These are phyloP conservation scores for Elgaria multicarinata DNA, from an alignment of 2,113 vertebrate species.

Conservation along the genomic window DNA sequence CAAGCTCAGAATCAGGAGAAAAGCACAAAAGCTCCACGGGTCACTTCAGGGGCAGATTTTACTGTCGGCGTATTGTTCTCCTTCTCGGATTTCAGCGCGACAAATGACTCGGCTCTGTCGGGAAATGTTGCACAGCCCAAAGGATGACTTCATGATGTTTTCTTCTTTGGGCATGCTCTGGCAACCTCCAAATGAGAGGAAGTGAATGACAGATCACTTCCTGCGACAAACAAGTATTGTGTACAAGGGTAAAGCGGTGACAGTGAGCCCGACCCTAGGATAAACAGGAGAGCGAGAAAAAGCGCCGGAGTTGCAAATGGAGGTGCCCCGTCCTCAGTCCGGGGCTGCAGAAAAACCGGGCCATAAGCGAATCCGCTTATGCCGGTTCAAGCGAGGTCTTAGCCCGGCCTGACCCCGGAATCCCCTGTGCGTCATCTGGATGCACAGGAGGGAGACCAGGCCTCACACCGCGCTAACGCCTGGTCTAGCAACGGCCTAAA, in stretches of 20 bases:
- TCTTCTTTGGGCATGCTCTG: background rate
- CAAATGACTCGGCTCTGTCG: background rate
- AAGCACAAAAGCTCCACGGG: background rate
- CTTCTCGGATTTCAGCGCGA: background rate
- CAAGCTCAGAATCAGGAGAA: background rate
- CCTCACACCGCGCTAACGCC: no score
- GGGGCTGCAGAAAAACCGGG: no score
- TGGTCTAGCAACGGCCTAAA: no score
- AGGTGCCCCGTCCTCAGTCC: no score
- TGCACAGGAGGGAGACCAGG: no score
- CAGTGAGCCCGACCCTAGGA: background rate
- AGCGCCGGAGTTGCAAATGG: background rate
- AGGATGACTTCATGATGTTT: background rate
- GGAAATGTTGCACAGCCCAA: background rate
- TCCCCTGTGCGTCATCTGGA: no score
- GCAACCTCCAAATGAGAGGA: background rate
- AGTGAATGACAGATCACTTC: background rate
- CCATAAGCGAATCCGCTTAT: no score
- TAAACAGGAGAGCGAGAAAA: background rate
- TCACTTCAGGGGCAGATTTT: background rate
- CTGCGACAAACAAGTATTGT: background rate
- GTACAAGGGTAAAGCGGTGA: background rate
- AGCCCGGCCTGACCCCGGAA: no score
- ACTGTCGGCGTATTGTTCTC: background rate
- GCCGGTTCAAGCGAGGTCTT: no score